Evolutionary conservation across 2,888 invertebrate genomes (phyloP), one percentile per base, ranked within the genome.

Genomic region (Podabrus alpinus): DNA sequence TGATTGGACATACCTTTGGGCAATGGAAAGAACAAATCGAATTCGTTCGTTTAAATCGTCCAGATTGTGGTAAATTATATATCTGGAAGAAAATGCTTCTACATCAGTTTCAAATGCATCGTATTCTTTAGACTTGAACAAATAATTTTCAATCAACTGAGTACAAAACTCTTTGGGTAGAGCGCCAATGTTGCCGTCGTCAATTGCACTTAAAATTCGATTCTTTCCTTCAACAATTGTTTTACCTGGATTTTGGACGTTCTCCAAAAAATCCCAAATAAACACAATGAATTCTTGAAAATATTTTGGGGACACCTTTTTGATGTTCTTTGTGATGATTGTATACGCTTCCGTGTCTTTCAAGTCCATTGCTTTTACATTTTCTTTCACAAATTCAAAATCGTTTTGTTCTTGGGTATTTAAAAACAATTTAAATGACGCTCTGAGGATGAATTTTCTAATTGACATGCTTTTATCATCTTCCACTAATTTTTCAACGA

Each of bases 391-490:
- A 11, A 74, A 71, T 9, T 69, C 66, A 71, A 71, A 77, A 13
- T 59, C 21, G 25, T 61, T 59, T 67, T 66, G 61, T 15, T 77
- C 77, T 9, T 74, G 72, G 25, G 69, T 74, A 19, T 45, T 66
- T 5, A 69, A 7, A 17, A 77, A 77, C 9, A 64, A 69, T 11
- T 74, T 72, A 29, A 74, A 74, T 13, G 24, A 64, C 7, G 19
- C 66, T 61, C 69, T 71, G 10, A 77, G 61, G 1, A 77, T 1
- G 24, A 13, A 19, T 72, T 66, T 67, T 9, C 61, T 69, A 13
- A 77, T 60, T 1, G 77, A 66, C 1, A 59, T 7, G 69, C 72
- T 74, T 62, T 72, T 72, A 24, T 77, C 74, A 2, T 29, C 69
- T 11, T 61, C n/a, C 59, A 25, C 59, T 19, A 69, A 24, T 15